Evolutionary conservation across 2,888 invertebrate species (phyloP).

Genomic region (Drosophila neonasuta): DNA sequence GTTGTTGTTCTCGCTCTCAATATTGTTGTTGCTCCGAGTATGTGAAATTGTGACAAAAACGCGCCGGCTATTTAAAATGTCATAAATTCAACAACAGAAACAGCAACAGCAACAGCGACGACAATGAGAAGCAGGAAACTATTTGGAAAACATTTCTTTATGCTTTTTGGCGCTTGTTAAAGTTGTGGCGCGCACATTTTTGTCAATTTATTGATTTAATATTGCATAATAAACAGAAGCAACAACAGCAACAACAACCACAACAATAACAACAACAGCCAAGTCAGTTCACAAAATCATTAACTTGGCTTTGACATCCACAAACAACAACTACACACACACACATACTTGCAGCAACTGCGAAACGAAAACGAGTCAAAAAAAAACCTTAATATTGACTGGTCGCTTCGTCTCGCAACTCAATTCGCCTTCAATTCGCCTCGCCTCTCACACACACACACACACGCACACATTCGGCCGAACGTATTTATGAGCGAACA

Average conservation of each 20-base stretch:
- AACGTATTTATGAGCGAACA: constrained; percentile 5
- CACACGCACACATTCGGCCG: constrained; percentile 14
- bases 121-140: constrained; percentile 14
- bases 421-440: constrained; percentile 70
- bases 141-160: constrained; percentile 36
- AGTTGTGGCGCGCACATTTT: constrained; percentile 39
- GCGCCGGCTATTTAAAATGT: constrained; percentile 55
- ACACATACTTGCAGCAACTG: constrained; percentile 15
- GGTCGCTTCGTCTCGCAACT: constrained; percentile 50
- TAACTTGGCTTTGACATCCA: constrained; percentile 63
- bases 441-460: constrained; percentile 26
- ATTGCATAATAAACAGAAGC: constrained; percentile 63
- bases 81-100: constrained; percentile 40
- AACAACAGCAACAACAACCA: constrained; percentile 23
- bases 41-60: constrained; percentile 29
- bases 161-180: constrained; percentile 24
- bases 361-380: neutral
- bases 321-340: constrained; percentile 27
- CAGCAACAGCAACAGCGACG: neutral
- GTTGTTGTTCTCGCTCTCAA: neutral
- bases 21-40: neutral
- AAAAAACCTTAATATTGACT: constrained; percentile 46
- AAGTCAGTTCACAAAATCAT: constrained; percentile 57
- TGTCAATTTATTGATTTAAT: constrained; percentile 69
- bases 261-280: constrained; percentile 18